Evolutionary conservation across 2,113 vertebrate genomes (phyloP).

Genomic region (Aspiorhynchus laticeps): DNA sequence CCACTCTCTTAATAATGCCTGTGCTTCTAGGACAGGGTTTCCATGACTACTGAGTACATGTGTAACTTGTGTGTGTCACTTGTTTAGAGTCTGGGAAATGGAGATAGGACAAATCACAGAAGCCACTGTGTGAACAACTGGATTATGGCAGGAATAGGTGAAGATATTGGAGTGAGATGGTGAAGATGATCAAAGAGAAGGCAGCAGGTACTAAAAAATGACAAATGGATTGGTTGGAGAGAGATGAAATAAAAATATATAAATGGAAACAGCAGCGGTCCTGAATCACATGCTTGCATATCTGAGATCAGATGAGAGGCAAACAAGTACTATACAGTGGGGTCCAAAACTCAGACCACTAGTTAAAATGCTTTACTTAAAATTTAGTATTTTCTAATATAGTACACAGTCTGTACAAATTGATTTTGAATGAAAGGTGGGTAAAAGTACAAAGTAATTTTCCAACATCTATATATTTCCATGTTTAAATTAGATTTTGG

Average conservation of each 20-base stretch:
- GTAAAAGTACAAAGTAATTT: not conserved
- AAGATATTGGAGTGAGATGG: constrained; percentile 10
- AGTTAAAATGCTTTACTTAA: not conserved
- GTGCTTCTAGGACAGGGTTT: constrained; percentile 57
- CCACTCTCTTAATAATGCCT: constrained; percentile 58
- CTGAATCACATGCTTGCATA: not conserved
- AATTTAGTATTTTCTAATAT: not conserved
- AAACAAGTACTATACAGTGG: not conserved
- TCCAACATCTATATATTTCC: not conserved
- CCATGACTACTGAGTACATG: constrained; percentile 55
- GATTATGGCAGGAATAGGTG: constrained; percentile 43
- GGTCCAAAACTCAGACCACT: not conserved
- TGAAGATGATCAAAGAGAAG: constrained; percentile 1
- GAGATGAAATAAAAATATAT: constrained; percentile 1
- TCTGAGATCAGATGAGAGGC: not conserved
- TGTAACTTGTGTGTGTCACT: constrained; percentile 21
- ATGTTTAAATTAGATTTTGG: not conserved
- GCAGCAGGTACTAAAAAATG: not conserved
- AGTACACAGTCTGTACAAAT: no score
- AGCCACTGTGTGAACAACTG: constrained; percentile 24
- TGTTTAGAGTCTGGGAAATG: constrained; percentile 37
- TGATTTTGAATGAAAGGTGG: not conserved
- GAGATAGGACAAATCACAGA: not conserved
- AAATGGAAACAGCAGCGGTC: not conserved
- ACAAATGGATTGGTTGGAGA: not conserved